A percentile compares a stretch with the other conserved stretches of the same genome.
These are phyloP conservation scores for Elegia similella DNA, from an alignment of 2,888 invertebrate genomes.

Conservation along the genomic window DNA sequence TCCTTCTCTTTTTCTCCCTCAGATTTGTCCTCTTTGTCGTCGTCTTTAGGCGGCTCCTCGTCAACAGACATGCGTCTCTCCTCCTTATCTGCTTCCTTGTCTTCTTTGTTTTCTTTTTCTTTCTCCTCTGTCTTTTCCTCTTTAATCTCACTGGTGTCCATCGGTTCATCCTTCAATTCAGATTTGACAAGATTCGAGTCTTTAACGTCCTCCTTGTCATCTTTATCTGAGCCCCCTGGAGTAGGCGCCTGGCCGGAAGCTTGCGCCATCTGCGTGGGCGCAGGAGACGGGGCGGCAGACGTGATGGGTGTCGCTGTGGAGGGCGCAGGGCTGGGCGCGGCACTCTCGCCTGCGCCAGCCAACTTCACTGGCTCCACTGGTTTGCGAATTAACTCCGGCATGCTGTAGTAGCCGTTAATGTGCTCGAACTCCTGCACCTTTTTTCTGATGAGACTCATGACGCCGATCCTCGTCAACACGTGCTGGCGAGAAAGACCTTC, in stretches of 20 bases:
- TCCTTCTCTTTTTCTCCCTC: slow-evolving; percentile 38
- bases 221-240: slow-evolving; percentile 52
- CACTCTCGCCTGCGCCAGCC: slow-evolving; percentile 76
- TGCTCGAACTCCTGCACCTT: slow-evolving; percentile 99
- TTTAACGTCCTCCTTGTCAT: slow-evolving; percentile 69
- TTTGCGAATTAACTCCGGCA: slow-evolving; percentile 94
- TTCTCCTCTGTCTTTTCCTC: slow-evolving; percentile 53
- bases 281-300: slow-evolving; percentile 66
- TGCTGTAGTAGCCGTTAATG: slow-evolving; percentile 98
- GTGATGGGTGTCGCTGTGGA: slow-evolving; percentile 77
- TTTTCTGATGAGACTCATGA: slow-evolving; percentile 99
- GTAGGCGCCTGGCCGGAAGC: slow-evolving; percentile 49
- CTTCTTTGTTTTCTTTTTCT: slow-evolving; percentile 30
- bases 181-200: slow-evolving; percentile 50
- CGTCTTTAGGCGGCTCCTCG: slow-evolving; percentile 67
- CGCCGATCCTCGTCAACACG: slow-evolving; percentile 97
- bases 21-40: slow-evolving; percentile 58
- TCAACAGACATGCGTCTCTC: slow-evolving; percentile 69
- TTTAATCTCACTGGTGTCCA: slow-evolving; percentile 64
- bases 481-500: slow-evolving; percentile 98
- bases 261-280: slow-evolving; percentile 53
- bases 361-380: slow-evolving; percentile 87
- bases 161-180: slow-evolving; percentile 60
- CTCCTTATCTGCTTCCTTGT: slow-evolving; percentile 14
- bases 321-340: slow-evolving; percentile 88